phyloP scores from a whole-genome alignment of 2,797 vertebrate species.

The Rhinophrynus dorsalis region DNA sequence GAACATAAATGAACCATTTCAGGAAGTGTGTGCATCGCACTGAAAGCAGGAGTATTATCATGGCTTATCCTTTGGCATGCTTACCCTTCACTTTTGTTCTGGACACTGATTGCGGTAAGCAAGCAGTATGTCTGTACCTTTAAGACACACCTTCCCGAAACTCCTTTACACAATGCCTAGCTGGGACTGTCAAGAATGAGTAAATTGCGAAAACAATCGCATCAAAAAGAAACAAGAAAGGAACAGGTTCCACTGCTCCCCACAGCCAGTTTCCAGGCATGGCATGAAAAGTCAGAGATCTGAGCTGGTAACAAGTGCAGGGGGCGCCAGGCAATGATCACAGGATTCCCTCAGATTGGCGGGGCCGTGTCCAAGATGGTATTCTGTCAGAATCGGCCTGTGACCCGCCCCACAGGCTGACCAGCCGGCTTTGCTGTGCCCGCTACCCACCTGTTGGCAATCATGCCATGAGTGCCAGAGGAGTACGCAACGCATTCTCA shows the following conservation, averaged over 20 bases:
- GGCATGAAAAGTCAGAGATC: neutral
- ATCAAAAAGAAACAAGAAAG: neutral
- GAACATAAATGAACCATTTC: too few relatives aligned
- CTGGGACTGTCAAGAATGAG: conserved; percentile 4
- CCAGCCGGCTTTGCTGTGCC: too few relatives aligned
- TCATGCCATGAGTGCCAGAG: too few relatives aligned
- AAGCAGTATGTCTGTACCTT: conserved; percentile 14
- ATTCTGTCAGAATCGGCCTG: too few relatives aligned
- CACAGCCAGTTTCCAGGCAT: conserved; percentile 18
- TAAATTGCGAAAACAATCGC: conserved; percentile 27
- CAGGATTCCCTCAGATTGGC: neutral
- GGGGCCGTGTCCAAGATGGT: neutral
- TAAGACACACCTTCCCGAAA: conserved; percentile 44
- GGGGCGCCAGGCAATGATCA: neutral
- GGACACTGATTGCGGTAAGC: too few relatives aligned
- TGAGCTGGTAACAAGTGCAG: neutral
- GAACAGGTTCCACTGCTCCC: conserved; percentile 42
- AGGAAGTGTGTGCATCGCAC: too few relatives aligned
- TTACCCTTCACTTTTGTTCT: too few relatives aligned
- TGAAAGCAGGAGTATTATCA: too few relatives aligned
- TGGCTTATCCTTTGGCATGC: too few relatives aligned
- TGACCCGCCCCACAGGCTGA: too few relatives aligned
- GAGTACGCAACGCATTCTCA: too few relatives aligned
- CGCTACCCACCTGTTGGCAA: too few relatives aligned
- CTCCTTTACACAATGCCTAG: conserved; percentile 12